Conservation (phyloP, 2,797 vertebrate genomes). For the Mycteria americana region DNA sequence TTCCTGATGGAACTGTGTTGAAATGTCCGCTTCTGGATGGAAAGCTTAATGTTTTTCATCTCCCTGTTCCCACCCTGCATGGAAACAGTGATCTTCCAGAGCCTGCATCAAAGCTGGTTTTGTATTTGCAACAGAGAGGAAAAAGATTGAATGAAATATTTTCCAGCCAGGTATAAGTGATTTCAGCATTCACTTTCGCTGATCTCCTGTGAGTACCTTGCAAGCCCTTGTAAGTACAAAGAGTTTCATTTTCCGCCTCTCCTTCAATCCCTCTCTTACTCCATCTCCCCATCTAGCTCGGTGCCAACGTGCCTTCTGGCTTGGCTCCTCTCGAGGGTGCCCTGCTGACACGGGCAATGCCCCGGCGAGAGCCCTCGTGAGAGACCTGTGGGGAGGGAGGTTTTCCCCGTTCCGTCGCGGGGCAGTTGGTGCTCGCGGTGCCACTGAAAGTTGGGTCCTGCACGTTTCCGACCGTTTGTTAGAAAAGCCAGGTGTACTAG, state of each 20-base stretch:
- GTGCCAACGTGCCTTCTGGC: fast-evolving
- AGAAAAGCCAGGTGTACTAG: fast-evolving
- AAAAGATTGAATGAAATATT: background rate
- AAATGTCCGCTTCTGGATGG: background rate
- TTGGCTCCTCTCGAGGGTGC: background rate
- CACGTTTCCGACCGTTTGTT: fast-evolving
- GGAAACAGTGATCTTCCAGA: background rate
- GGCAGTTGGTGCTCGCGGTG: background rate
- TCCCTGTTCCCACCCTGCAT: background rate
- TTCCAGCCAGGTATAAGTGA: background rate
- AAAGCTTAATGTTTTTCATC: background rate
- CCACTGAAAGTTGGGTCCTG: background rate
- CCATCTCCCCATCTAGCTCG: background rate
- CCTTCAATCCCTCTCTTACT: background rate
- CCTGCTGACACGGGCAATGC: background rate
- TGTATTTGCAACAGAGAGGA: background rate
- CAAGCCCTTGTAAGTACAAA: background rate
- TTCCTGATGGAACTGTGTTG: background rate
- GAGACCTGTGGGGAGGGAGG: background rate
- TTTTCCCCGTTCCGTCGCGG: fast-evolving
- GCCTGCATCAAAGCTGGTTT: background rate
- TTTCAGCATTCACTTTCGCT: background rate
- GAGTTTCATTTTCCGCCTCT: background rate
- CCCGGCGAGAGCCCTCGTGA: fast-evolving
- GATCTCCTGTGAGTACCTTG: background rate